Evolutionary conservation across 1,140 invertebrate species (phyloP).

Genomic region (Drosophila parabipectinata): DNA sequence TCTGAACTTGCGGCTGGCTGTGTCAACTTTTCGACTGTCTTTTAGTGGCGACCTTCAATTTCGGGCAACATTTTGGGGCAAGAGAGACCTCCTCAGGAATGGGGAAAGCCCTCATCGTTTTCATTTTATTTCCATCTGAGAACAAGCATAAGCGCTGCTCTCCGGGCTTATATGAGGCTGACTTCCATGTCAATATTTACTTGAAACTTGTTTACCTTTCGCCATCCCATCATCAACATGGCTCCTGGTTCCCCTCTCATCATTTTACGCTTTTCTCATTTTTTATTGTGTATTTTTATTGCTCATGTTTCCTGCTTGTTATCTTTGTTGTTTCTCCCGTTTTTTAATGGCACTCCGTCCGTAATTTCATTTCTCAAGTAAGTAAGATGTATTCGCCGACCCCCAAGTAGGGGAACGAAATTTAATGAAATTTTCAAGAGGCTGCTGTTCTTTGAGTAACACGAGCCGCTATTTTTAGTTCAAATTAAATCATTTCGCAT

Average conservation of each 20-base stretch:
- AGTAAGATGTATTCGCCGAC: constrained; percentile 11
- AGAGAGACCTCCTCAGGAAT: neutral
- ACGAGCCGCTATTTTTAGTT: constrained; percentile 57
- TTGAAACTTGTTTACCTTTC: constrained; percentile 67
- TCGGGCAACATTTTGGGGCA: neutral
- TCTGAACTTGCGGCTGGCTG: constrained; percentile 43
- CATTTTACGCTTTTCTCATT: constrained; percentile 11
- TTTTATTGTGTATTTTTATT: constrained; percentile 62
- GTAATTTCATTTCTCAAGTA: constrained; percentile 64
- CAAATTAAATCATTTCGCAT: constrained; percentile 56
- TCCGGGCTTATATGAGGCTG: constrained; percentile 24
- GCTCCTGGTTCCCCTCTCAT: neutral
- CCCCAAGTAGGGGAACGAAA: neutral
- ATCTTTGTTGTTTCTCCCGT: constrained; percentile 63
- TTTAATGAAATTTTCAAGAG: constrained; percentile 68
- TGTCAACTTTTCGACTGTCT: constrained; percentile 39
- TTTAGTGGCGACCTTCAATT: constrained; percentile 30
- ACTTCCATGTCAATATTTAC: constrained; percentile 67
- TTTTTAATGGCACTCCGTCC: constrained; percentile 66
- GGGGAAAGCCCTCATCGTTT: constrained; percentile 7
- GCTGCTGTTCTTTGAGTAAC: constrained; percentile 5
- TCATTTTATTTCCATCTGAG: constrained; percentile 28
- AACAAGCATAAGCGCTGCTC: constrained; percentile 1
- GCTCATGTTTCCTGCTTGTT: constrained; percentile 60
- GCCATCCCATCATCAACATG: constrained; percentile 53